Percentiles rank a stretch among this genome's conserved stretches.
Evolutionary conservation across 2,888 invertebrate species (phyloP).

Genomic region (Meandrusa payeni): DNA sequence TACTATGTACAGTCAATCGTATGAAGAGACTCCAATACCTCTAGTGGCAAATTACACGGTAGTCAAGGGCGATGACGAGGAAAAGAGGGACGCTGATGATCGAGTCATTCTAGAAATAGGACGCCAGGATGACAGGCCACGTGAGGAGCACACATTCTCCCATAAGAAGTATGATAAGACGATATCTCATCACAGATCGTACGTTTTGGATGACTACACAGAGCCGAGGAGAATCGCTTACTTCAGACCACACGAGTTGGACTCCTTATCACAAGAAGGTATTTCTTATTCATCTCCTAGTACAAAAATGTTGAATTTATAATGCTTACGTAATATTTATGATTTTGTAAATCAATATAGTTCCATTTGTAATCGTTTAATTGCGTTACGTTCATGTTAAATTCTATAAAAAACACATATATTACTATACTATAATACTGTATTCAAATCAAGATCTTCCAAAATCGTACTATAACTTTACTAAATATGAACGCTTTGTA

Average conservation of each 20-base stretch:
- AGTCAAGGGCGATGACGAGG: constrained; percentile 58
- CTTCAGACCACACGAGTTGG: constrained; percentile 64
- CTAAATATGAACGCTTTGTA: too few species aligned
- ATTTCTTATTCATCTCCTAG: neutral
- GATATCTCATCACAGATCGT: constrained; percentile 70
- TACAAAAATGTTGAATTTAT: too few species aligned
- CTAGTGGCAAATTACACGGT: constrained; percentile 65
- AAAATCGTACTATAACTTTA: too few species aligned
- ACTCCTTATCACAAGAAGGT: constrained; percentile 53
- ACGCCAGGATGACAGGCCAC: constrained; percentile 66
- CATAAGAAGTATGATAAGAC: constrained; percentile 78
- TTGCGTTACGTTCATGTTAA: too few species aligned
- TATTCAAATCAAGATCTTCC: too few species aligned
- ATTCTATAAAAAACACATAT: too few species aligned
- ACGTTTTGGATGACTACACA: constrained; percentile 64
- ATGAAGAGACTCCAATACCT: constrained; percentile 61
- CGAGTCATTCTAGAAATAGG: constrained; percentile 76
- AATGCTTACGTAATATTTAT: too few species aligned
- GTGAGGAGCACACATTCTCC: constrained; percentile 69
- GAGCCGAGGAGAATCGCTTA: constrained; percentile 58
- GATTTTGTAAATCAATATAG: too few species aligned
- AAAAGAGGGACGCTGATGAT: constrained; percentile 61
- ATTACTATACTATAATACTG: too few species aligned
- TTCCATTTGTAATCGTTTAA: too few species aligned
- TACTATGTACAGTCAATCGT: constrained; percentile 67